Evolutionary conservation across 2,888 invertebrate species (phyloP).

Genomic region (Lasioglossum figueresi): DNA sequence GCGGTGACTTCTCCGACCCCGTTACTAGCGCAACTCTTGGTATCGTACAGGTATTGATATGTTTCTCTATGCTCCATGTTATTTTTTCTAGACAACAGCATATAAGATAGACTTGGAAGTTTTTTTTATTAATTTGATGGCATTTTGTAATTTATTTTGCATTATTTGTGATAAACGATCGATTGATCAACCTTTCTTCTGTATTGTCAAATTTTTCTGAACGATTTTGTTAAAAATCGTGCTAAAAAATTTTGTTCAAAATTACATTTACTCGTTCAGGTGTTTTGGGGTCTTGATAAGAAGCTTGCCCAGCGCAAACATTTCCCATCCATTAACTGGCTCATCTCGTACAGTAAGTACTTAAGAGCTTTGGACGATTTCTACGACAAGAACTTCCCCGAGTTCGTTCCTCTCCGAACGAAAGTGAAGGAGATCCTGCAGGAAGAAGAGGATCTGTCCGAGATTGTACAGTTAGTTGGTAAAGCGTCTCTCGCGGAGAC

Average conservation of each 20-base stretch:
- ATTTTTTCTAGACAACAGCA: background rate
- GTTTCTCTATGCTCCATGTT: background rate
- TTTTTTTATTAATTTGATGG: too few species aligned
- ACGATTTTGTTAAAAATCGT: too few species aligned
- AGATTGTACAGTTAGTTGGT: constrained; percentile 99
- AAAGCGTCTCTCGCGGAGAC: constrained; percentile 99
- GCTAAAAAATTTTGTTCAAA: too few species aligned
- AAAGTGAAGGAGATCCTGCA: constrained; percentile 98
- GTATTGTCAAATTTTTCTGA: too few species aligned
- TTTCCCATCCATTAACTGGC: constrained; percentile 99
- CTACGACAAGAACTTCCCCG: constrained; percentile 98
- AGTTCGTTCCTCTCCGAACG: constrained; percentile 98
- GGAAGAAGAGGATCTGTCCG: constrained; percentile 99
- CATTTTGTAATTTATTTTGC: too few species aligned
- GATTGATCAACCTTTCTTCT: too few species aligned
- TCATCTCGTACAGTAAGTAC: constrained; percentile 98
- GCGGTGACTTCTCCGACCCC: constrained; percentile 99
- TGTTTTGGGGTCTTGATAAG: constrained; percentile 99
- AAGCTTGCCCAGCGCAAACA: constrained; percentile 99
- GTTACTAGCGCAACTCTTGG: constrained; percentile 99
- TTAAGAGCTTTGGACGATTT: constrained; percentile 99
- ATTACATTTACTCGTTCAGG: constrained; percentile 80
- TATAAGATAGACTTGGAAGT: background rate
- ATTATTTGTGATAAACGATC: too few species aligned
- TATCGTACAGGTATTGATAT: constrained; percentile 91